Base-by-base conservation (phyloP, 2,888 invertebrate species). In the Drosophila setosimentum region DNA sequence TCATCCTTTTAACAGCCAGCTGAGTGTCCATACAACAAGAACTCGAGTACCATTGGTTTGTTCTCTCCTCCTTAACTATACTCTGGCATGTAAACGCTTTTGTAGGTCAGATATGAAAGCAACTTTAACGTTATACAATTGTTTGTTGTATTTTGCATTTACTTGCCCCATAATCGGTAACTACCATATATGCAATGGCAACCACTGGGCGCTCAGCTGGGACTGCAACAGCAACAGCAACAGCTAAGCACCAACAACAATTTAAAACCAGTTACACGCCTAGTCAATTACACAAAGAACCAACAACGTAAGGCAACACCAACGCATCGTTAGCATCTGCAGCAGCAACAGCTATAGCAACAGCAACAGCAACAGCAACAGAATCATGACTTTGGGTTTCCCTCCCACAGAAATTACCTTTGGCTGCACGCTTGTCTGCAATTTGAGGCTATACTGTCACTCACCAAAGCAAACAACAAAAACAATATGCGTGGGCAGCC, bases 231-330 rank as follows among this genome's bases (percentile, higher is more conserved):
- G 61, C 61, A 77, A 54, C 51, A 42, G 40, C 45, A 73, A 48
- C 21, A 49, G 33, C 59, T 51, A 64, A 53, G 45, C 65, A 72
- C 54, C 62, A 63, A 66, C 72, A 82, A 80, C 78, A 78, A 78
- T 75, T 80, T 68, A 76, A 85, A 85, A 85, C 84, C 84, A 85
- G 87, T 85, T 85, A 87, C 83, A 85, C 74, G 85, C 85, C 87
- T 76, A 87, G 85, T 87, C 87, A 84, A 84, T 84, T 84, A 82
- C 87, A 84, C 83, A 84, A 73, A 80, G 82, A 83, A 80, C 60
- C 77, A 80, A 53, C 63, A 68, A 49, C 32, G 72, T 55, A 61
- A 64, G 53, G 54, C 67, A 77, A 84, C 83, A 73, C 87, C 83
- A 86, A 83, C 84, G 87, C 82, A 70, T 80, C 80, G 80, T 80